Conservation (phyloP, 1,140 invertebrate species). For the Pemphigus obesinymphae region DNA sequence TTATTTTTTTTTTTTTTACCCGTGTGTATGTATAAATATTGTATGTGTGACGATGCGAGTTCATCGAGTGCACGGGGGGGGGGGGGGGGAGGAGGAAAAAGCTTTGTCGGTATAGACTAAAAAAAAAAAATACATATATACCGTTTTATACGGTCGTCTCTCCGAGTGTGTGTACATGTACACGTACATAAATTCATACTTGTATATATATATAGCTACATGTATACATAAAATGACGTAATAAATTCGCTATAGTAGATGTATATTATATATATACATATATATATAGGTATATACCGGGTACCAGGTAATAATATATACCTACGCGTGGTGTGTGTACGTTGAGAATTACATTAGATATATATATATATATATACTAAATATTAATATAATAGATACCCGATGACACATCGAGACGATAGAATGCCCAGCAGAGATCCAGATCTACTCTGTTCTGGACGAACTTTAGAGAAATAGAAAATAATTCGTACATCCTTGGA, state of each 20-base stretch:
- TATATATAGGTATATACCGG: neutral
- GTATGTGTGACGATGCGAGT: neutral
- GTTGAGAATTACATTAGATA: no score
- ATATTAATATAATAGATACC: no score
- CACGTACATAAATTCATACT: no score
- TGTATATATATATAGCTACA: neutral
- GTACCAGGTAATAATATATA: no score
- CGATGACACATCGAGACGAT: no score
- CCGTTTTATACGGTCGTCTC: constrained; percentile 4
- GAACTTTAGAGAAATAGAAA: no score
- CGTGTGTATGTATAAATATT: neutral
- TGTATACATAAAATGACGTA: neutral
- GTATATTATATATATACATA: neutral
- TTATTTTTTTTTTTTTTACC: neutral
- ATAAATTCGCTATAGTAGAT: neutral
- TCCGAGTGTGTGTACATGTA: neutral
- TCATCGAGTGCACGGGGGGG: no score
- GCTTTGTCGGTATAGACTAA: neutral
- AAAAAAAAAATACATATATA: constrained; percentile 1
- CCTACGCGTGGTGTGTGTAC: no score
- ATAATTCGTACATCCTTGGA: no score
- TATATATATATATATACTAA: no score
- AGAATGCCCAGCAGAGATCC: no score
- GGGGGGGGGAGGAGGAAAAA: neutral
- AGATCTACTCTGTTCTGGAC: no score